Evolutionary conservation across 2,797 vertebrate genomes (phyloP).

Genomic region (Choloepus didactylus): DNA sequence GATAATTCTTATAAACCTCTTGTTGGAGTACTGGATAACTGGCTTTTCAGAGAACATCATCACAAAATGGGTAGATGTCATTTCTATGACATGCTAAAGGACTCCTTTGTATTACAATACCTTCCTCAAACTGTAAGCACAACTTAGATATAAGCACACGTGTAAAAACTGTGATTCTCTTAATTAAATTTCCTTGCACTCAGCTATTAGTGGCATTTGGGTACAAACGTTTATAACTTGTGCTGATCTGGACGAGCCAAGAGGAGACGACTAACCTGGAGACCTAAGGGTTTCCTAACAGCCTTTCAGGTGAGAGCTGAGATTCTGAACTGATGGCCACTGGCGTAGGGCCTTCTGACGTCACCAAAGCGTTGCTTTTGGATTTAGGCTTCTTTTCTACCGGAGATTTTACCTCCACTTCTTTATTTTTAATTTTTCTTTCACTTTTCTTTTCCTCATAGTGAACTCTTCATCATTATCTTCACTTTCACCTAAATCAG

Average conservation of each 20-base stretch:
- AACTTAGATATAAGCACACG: background rate
- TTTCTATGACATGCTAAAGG: background rate
- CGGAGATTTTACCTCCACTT: constrained; percentile 80
- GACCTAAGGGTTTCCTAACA: constrained; percentile 87
- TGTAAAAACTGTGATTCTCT: background rate
- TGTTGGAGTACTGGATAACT: background rate
- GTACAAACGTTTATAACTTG: constrained; percentile 94
- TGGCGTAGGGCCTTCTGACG: constrained; percentile 74
- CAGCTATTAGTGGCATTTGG: constrained; percentile 89
- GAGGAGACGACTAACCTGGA: constrained; percentile 92
- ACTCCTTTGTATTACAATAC: background rate
- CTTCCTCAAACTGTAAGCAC: background rate
- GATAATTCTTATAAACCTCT: background rate
- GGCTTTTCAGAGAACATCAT: constrained; percentile 16
- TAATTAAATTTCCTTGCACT: constrained; percentile 61
- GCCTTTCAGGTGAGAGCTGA: constrained; percentile 65
- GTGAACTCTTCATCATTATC: constrained; percentile 90
- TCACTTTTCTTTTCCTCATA: constrained; percentile 86
- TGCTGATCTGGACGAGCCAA: constrained; percentile 95
- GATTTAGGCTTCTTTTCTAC: constrained; percentile 81
- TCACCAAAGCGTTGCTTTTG: constrained; percentile 79
- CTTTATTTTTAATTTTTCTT: constrained; percentile 86
- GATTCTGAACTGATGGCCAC: constrained; percentile 76
- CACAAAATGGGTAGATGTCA: background rate
- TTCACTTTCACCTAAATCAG: constrained; percentile 90